Conservation (phyloP, 2,797 vertebrate species). For the Pempheris klunzingeri region DNA sequence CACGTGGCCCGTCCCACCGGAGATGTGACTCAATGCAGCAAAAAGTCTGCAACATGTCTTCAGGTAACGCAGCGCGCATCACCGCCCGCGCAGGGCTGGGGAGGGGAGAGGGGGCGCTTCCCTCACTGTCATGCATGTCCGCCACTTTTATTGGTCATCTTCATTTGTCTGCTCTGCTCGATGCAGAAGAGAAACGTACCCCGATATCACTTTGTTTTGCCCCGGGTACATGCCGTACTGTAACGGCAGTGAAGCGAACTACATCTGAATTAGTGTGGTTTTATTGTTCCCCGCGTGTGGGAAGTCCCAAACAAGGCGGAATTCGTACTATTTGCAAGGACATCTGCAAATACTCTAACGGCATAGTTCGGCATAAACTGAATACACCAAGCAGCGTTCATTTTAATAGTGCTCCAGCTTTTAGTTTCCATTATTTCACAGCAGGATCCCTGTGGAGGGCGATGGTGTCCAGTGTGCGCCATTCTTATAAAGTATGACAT, state of each 20-base stretch:
- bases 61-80: constrained; percentile 71
- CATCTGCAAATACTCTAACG: not conserved
- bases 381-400: no score
- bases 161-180: not conserved
- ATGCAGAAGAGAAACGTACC: not conserved
- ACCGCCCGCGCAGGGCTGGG: no score
- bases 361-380: not conserved
- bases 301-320: accelerated
- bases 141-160: accelerated
- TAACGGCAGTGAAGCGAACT: not conserved
- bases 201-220: no score
- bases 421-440: not conserved
- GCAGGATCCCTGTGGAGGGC: not conserved
- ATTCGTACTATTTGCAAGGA: accelerated
- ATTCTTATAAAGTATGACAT: no score
- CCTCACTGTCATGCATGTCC: accelerated
- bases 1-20: constrained; percentile 80
- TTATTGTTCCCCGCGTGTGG: not conserved
- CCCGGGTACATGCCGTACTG: not conserved
- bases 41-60: constrained; percentile 73
- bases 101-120: no score
- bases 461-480: not conserved
- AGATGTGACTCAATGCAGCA: constrained; percentile 85
- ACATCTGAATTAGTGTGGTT: not conserved
- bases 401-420: not conserved